Evolutionary conservation across 2,888 invertebrate genomes (phyloP).

Genomic region (Beris morrisii): DNA sequence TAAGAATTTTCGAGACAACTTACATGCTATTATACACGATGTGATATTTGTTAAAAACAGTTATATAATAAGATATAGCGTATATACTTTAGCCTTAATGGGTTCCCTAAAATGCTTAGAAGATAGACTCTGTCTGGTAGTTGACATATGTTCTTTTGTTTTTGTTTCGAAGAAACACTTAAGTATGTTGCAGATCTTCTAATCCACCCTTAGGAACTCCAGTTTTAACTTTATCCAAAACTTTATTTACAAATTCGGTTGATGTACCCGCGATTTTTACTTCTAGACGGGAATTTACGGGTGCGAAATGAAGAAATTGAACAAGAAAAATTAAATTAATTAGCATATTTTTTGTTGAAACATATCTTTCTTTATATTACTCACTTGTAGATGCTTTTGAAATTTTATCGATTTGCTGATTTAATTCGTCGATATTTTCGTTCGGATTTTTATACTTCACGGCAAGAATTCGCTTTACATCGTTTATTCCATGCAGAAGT

Average conservation of each 20-base stretch:
- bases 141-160: neutral
- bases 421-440: conserved; percentile 66
- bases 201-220: conserved; percentile 79
- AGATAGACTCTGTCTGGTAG: conserved; percentile 8
- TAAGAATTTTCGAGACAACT: too few species aligned
- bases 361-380: conserved; percentile 45
- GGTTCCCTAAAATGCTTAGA: conserved; percentile 26
- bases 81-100: conserved; percentile 2
- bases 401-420: conserved; percentile 71
- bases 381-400: conserved; percentile 72
- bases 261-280: conserved; percentile 87
- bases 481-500: conserved; percentile 73
- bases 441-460: conserved; percentile 60
- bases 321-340: neutral
- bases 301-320: neutral
- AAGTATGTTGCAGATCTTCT: conserved; percentile 66
- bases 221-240: conserved; percentile 81
- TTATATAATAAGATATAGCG: too few species aligned
- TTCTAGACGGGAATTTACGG: conserved; percentile 58
- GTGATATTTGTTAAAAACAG: too few species aligned
- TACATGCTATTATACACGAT: too few species aligned
- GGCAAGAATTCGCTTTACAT: conserved; percentile 74
- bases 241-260: conserved; percentile 91
- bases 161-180: conserved; percentile 18
- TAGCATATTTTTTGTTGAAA: too few species aligned